Base-by-base conservation (phyloP, 2,797 vertebrate genomes). In the Nothura maculosa region DNA sequence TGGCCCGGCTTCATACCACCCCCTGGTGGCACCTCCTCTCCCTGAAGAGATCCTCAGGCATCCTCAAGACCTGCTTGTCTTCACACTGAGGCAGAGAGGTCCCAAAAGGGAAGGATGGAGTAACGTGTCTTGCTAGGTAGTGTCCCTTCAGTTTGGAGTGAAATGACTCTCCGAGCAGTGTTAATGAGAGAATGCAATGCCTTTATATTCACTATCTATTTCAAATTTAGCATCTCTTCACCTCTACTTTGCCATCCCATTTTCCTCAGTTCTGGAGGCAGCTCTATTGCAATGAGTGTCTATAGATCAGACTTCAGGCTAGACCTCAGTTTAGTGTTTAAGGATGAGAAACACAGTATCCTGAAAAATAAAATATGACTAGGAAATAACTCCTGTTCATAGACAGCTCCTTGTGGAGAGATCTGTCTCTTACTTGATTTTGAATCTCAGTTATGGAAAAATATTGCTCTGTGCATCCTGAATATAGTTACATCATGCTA, bases 371-470 rank as follows among this genome's bases (percentile, higher is more conserved):
- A 90, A 80, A 62, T 40, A 28, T 0, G 4, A 52, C 61, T 42
- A 54, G 43, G 54, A 28, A 42, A 64, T 60, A 50, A 42, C 28
- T 55, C 30, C 34, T 64, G 19, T 47, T 87, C 1, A 0, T 60
- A 61, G 47, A 25, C 9, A 93, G 36, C 13, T 93, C 61, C 25
- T 38, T 48, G 27, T 42, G 69, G 64, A 91, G 34, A 66, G 61
- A 38, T 62, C 17, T 69, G 76, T 62, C 48, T 83, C n/a, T 25
- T 90, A 10, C 70, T 64, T 45, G 25, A 78, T 15, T 47, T 72
- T 55, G 57, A 80, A 89, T 82, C 73, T 93, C 73, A 81, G 36
- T 24, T 89, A 91, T 58, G 42, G 57, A 75, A 90, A 87, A 87
- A 85, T 61, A 76, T 4, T 30, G 3, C 54, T 84, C 19, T 80